phyloP scores from a whole-genome alignment of 2,797 vertebrate genomes.

The Picus viridis region DNA sequence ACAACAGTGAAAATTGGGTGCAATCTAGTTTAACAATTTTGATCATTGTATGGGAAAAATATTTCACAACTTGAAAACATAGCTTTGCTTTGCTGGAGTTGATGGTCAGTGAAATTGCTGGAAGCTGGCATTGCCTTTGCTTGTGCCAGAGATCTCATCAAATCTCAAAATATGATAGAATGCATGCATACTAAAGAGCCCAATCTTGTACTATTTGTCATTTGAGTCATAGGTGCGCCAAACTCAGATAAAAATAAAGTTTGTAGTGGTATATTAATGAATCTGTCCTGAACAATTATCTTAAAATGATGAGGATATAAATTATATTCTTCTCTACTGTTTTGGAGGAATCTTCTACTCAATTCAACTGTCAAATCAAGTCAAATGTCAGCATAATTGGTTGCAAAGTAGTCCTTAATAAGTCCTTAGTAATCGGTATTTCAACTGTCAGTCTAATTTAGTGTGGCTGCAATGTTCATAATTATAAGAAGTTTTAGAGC shows the following conservation, averaged over 20 bases:
- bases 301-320: constrained; percentile 62
- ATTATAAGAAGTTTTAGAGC: constrained; percentile 76
- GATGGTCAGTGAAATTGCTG: background rate
- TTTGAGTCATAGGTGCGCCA: constrained; percentile 32
- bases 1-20: background rate
- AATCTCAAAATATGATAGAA: background rate
- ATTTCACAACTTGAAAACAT: background rate
- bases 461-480: constrained; percentile 72
- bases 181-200: background rate
- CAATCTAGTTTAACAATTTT: background rate
- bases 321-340: constrained; percentile 69
- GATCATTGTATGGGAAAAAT: background rate
- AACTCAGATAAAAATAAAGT: constrained; percentile 49
- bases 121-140: background rate
- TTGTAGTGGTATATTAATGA: constrained; percentile 62
- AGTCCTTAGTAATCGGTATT: constrained; percentile 78
- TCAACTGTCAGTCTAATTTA: constrained; percentile 78
- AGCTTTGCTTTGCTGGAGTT: background rate
- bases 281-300: constrained; percentile 60
- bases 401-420: constrained; percentile 78
- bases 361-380: constrained; percentile 77
- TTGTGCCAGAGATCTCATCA: background rate
- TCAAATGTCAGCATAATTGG: constrained; percentile 78
- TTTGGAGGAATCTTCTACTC: constrained; percentile 68
- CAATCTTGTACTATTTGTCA: background rate